Evolutionary conservation across 2,113 vertebrate genomes (phyloP), one percentile per base, ranked within the genome.

Genomic region (Esox niger): DNA sequence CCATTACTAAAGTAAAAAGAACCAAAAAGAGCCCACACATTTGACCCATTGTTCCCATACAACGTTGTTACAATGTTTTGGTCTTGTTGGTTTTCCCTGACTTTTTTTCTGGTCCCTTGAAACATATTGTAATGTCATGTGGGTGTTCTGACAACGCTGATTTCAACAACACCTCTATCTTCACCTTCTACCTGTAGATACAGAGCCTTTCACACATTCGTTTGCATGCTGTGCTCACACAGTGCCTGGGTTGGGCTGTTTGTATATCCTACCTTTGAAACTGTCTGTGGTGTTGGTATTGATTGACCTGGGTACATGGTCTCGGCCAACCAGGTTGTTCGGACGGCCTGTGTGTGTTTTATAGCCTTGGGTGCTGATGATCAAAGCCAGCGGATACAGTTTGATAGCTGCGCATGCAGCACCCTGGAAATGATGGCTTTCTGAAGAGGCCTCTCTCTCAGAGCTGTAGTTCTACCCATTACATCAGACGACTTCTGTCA

Each of bases 381-480:
- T 61, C 59, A 61, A 58, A 49, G 35, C 26, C 10, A 46, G 35
- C 17, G 2, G 35, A 35, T 3, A 29, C 38, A 49, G 62, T 64
- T 30, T 30, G 43, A 29, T 49, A 35, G n/a, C 21, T 23, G 17
- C 30, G 66, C 35, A 15, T 26, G 35, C 8, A 47, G 58, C 31
- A 25, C 43, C n/a, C 30, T 61, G 46, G 30, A 27, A 47, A 6
- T 21, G 10, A 46, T 68, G 33, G 30, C 46, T 27, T 21, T 68
- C 49, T 64, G 31, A 56, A 32, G 46, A 32, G 15, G 3, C 21
- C 35, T 25, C 26, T 15, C 27, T 30, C 43, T 71, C 25, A 23
- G n/a, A 58, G 62, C 52, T 26, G 8, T 59, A 58, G 68, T 55
- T 49, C 56, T 26, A 64, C 2, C 56, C 43, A 46, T 6, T 30